These are phyloP conservation scores for Zosterops japonicus DNA, from an alignment of 2,113 vertebrate genomes.

Conservation along the genomic window DNA sequence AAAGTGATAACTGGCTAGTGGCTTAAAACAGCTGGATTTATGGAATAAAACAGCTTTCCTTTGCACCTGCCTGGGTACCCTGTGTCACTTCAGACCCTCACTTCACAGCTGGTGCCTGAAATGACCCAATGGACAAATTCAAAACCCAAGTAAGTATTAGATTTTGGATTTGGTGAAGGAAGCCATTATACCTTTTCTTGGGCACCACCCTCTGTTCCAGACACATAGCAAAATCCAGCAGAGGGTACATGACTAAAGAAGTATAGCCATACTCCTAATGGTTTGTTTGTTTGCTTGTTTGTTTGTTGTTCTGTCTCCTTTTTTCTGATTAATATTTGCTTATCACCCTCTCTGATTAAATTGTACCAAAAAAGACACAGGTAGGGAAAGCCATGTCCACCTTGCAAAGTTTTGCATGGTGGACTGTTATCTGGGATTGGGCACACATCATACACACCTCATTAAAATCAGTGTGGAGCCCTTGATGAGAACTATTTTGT, in stretches of 20 bases:
- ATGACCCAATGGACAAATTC: not conserved
- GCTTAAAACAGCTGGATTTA: fast-evolving
- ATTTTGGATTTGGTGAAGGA: not conserved
- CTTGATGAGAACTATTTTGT: not conserved
- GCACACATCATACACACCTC: not conserved
- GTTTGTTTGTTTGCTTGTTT: too few species aligned
- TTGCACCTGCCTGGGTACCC: not conserved
- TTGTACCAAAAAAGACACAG: not conserved
- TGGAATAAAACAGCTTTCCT: not conserved
- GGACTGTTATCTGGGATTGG: not conserved
- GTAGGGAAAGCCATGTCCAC: not conserved
- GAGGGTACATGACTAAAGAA: not conserved
- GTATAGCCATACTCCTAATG: not conserved
- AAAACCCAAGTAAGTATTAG: not conserved
- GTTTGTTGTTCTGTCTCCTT: not conserved
- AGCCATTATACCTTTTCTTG: not conserved
- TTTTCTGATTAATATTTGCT: not conserved
- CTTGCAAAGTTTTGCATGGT: not conserved
- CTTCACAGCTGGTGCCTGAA: not conserved
- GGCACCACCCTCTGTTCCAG: not conserved
- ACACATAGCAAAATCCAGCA: not conserved
- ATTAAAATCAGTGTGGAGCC: not conserved
- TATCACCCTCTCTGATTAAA: not conserved
- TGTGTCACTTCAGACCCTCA: not conserved
- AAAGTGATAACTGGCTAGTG: not conserved